These are phyloP conservation scores for Leptocoma aspasia DNA, from an alignment of 2,113 vertebrate genomes.

Conservation along the genomic window DNA sequence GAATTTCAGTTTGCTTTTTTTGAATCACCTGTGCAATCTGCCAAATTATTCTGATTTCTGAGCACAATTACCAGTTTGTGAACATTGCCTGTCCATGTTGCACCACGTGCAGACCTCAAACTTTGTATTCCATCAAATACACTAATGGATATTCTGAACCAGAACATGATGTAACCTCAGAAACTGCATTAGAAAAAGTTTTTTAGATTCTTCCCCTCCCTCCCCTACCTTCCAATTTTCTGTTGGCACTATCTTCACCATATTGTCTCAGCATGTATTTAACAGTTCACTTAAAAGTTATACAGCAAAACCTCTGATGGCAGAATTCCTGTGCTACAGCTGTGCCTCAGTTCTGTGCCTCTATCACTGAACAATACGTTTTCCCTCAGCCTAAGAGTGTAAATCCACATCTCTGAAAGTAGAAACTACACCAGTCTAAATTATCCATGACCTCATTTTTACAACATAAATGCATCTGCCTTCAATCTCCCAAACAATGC, in stretches of 20 bases:
- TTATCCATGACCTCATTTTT: constrained; percentile 51
- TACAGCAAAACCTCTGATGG: background rate
- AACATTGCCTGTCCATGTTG: background rate
- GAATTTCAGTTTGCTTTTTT: background rate
- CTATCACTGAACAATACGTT: background rate
- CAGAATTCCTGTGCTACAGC: background rate
- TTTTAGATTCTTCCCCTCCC: background rate
- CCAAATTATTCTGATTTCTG: background rate
- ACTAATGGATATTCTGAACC: background rate
- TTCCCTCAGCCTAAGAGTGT: background rate
- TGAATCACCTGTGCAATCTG: background rate
- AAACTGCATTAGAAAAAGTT: background rate
- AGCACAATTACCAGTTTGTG: background rate
- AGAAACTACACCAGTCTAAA: background rate
- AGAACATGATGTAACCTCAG: background rate
- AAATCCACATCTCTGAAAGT: background rate
- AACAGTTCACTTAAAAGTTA: background rate
- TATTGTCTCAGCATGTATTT: background rate
- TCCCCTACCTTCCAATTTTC: background rate
- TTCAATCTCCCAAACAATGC: background rate
- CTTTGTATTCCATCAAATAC: background rate
- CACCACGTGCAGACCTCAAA: background rate
- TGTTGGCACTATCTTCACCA: rapidly evolving
- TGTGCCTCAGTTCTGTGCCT: background rate
- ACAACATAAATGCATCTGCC: constrained; percentile 30